Percentiles rank a stretch among this genome's conserved stretches.
These are phyloP conservation scores for Batillaria attramentaria DNA, from an alignment of 1,140 invertebrate species.

Conservation along the genomic window DNA sequence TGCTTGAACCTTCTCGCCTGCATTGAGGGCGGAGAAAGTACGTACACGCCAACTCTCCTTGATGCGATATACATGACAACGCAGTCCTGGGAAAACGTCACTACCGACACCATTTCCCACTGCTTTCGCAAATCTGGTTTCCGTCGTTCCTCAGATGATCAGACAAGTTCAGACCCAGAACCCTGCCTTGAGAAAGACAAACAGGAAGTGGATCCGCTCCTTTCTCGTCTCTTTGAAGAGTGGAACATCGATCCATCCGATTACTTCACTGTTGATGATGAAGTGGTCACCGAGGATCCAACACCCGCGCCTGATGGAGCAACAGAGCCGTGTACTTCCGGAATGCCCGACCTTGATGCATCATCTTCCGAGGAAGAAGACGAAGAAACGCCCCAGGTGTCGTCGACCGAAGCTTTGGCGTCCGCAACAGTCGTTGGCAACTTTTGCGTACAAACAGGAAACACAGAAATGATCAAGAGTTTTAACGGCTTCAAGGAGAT, in stretches of 20 bases:
- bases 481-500: slow-evolving; percentile 9
- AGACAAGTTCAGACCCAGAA: no score
- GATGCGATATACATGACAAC: background rate
- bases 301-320: background rate
- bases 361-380: slow-evolving; percentile 12
- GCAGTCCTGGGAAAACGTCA: slow-evolving; percentile 14
- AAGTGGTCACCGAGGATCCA: background rate
- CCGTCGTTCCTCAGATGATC: no score
- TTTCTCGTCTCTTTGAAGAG: background rate
- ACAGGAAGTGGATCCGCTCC: slow-evolving; percentile 4
- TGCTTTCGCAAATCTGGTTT: slow-evolving; percentile 11
- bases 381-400: slow-evolving; percentile 3
- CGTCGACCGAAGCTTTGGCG: background rate
- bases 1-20: slow-evolving; percentile 11
- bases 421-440: background rate
- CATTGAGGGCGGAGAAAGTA: background rate
- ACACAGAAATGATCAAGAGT: background rate
- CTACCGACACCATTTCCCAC: slow-evolving; percentile 9
- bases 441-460: slow-evolving; percentile 6
- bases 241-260: background rate
- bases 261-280: slow-evolving; percentile 14
- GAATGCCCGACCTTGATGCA: slow-evolving; percentile 2
- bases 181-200: slow-evolving; percentile 16
- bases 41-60: slow-evolving; percentile 1
- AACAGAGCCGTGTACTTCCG: slow-evolving; percentile 9